A percentile compares a stretch with the other conserved stretches of the same genome.
Evolutionary conservation across 2,888 invertebrate genomes (phyloP).

Genomic region (Entomobrya multifasciata): DNA sequence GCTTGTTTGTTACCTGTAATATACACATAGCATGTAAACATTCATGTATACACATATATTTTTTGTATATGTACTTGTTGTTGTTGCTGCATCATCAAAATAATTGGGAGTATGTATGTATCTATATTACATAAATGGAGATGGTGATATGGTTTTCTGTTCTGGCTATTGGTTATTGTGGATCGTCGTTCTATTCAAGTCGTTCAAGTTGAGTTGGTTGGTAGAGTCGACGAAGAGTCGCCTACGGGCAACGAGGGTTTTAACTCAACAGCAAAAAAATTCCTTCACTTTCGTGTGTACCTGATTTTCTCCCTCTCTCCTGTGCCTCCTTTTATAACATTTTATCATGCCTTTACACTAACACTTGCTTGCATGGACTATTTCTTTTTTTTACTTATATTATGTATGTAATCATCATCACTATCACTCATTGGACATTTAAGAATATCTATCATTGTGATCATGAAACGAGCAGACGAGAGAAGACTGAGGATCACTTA

Average conservation of each 20-base stretch:
- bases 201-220: not conserved
- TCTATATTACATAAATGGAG: not conserved
- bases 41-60: not conserved
- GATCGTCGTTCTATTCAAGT: conserved; percentile 13
- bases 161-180: conserved; percentile 55
- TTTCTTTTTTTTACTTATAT: not conserved
- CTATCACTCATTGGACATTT: conserved; percentile 34
- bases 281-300: conserved; percentile 31
- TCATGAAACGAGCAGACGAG: not conserved
- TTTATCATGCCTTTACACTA: not conserved
- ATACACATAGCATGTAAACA: not conserved
- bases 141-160: conserved; percentile 6
- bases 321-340: not conserved
- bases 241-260: conserved; percentile 44
- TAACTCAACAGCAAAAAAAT: conserved; percentile 49
- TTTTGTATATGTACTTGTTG: not conserved
- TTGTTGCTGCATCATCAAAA: conserved; percentile 6
- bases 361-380: not conserved
- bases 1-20: conserved; percentile 40
- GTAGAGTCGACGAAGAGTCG: no score
- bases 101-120: not conserved
- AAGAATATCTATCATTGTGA: conserved; percentile 22
- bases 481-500: conserved; percentile 21
- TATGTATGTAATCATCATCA: conserved; percentile 20
- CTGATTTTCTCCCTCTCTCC: conserved; percentile 7